Percentiles rank a stretch among this genome's conserved stretches.
Conservation (phyloP, 2,797 vertebrate species). For the Danionella dracula region DNA sequence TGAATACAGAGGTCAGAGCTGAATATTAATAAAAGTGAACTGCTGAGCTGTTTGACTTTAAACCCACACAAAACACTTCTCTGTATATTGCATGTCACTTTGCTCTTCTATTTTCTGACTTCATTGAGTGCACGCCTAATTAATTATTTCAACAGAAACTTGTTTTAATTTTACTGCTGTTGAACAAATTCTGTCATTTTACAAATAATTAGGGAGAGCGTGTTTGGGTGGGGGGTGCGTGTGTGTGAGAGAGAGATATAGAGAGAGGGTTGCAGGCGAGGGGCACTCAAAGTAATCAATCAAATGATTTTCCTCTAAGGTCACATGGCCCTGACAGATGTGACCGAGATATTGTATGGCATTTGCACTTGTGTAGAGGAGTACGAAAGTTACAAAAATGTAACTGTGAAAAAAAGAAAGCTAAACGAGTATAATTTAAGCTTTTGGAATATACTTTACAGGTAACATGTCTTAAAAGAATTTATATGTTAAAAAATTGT, state of each 20-base stretch:
- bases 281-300: constrained; percentile 63
- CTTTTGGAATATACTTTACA: no score
- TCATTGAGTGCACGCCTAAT: constrained; percentile 4
- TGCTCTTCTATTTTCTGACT: constrained; percentile 11
- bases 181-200: background rate
- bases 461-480: no score
- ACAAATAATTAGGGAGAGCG: constrained; percentile 31
- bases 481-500: no score
- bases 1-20: constrained; percentile 60
- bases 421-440: no score
- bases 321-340: constrained; percentile 63
- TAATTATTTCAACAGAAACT: background rate
- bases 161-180: constrained; percentile 16
- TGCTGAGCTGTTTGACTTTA: constrained; percentile 58
- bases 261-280: constrained; percentile 57
- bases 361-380: constrained; percentile 3
- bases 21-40: constrained; percentile 83
- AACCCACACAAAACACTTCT: constrained; percentile 36
- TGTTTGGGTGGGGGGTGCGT: background rate
- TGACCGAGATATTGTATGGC: constrained; percentile 39
- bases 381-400: background rate
- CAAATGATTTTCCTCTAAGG: constrained; percentile 59
- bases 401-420: background rate
- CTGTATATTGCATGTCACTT: constrained; percentile 22
- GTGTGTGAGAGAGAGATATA: background rate